phyloP scores from a whole-genome alignment of 2,888 invertebrate genomes.

The Hyposoter didymator region DNA sequence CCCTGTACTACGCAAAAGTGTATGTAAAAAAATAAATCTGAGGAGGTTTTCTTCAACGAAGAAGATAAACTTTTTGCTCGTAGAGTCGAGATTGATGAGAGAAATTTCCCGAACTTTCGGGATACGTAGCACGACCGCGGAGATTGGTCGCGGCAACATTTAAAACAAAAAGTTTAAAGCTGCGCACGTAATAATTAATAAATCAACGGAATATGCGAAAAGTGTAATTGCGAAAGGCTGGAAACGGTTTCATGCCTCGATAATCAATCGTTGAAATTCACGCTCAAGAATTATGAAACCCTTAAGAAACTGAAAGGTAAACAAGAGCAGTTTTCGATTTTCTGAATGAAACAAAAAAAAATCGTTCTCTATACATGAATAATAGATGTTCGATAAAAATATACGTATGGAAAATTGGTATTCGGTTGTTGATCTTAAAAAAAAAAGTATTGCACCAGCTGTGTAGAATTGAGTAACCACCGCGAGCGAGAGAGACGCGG shows the following conservation, averaged over 20 bases:
- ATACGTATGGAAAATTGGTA: not conserved
- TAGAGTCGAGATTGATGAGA: not conserved
- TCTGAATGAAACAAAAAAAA: not conserved
- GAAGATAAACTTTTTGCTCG: not conserved
- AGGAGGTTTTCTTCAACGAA: not conserved
- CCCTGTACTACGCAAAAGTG: not conserved
- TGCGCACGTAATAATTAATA: not conserved
- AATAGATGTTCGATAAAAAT: not conserved
- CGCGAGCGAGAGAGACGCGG: conserved; percentile 13
- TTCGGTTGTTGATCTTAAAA: not conserved
- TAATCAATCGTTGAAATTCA: not conserved
- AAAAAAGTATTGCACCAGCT: conserved; percentile 35
- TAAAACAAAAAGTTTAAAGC: conserved; percentile 22
- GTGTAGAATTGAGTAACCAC: conserved; percentile 16
- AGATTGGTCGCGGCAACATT: conserved; percentile 25
- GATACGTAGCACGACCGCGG: not conserved
- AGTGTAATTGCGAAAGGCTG: not conserved
- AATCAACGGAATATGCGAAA: not conserved
- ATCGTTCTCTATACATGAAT: not conserved
- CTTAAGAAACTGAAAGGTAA: not conserved
- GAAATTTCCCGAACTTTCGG: conserved; percentile 6
- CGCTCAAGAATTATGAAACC: not conserved
- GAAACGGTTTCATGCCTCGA: not conserved
- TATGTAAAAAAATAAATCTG: not conserved
- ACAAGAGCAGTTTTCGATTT: not conserved